Evolutionary conservation across 2,888 invertebrate genomes (phyloP).

Genomic region (Scelioninae gen. 1): DNA sequence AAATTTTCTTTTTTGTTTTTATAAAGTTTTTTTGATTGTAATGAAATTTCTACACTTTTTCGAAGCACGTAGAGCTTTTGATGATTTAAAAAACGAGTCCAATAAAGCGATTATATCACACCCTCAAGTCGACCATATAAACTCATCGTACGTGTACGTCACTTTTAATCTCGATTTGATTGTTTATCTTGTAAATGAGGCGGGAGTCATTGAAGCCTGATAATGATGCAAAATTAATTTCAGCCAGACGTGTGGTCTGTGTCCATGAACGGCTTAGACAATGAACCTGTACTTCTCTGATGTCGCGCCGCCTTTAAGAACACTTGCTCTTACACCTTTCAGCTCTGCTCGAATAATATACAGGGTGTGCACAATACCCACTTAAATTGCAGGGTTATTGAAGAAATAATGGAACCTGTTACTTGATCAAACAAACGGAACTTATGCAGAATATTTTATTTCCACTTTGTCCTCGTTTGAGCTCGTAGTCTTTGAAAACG

Average conservation of each 20-base stretch:
- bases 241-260: constrained; percentile 28
- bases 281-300: constrained; percentile 53
- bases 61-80: too few relatives aligned
- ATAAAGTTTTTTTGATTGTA: too few relatives aligned
- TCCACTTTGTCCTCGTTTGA: too few relatives aligned
- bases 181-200: constrained; percentile 47
- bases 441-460: too few relatives aligned
- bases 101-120: constrained; percentile 10
- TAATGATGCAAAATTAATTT: constrained; percentile 54
- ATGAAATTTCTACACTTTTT: too few relatives aligned
- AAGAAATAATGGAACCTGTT: constrained; percentile 42
- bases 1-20: too few relatives aligned
- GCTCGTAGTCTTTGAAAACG: too few relatives aligned
- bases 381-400: constrained; percentile 30
- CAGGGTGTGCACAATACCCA: constrained; percentile 49
- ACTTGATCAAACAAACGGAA: too few relatives aligned
- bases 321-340: constrained; percentile 57
- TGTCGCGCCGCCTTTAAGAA: constrained; percentile 53
- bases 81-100: constrained; percentile 5
- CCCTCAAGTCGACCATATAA: constrained; percentile 8
- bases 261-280: constrained; percentile 53
- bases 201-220: constrained; percentile 35
- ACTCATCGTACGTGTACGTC: too few relatives aligned
- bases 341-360: constrained; percentile 41
- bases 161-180: constrained; percentile 34